These are phyloP conservation scores for Monoplex corrugatus DNA, from an alignment of 2,888 invertebrate species.

Conservation along the genomic window DNA sequence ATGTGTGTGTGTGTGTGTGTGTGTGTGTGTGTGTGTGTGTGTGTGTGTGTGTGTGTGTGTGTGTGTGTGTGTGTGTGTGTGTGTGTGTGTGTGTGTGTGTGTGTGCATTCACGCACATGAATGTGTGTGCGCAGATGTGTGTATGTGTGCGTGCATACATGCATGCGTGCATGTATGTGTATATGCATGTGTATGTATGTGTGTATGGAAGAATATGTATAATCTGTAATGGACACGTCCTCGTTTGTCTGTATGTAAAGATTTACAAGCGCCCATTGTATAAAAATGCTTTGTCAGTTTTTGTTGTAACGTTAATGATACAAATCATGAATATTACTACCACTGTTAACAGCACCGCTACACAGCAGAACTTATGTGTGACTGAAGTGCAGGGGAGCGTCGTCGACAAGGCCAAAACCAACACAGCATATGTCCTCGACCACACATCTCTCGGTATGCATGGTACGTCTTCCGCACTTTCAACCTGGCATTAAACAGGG, in stretches of 20 bases:
- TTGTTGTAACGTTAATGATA: too few relatives aligned
- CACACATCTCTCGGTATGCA: constrained; percentile 53
- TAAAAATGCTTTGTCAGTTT: too few relatives aligned
- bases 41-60: constrained; percentile 24
- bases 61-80: neutral
- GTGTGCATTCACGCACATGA: neutral
- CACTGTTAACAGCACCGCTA: too few relatives aligned
- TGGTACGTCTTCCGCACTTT: constrained; percentile 44
- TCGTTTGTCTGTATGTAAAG: too few relatives aligned
- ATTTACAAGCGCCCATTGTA: too few relatives aligned
- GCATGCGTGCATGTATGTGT: neutral
- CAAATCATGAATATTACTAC: too few relatives aligned
- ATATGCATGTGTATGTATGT: neutral
- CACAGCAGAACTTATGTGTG: neutral
- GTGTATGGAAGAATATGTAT: neutral
- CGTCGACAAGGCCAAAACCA: constrained; percentile 54
- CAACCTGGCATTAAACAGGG: constrained; percentile 41
- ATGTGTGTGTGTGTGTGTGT: constrained; percentile 18
- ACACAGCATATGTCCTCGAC: constrained; percentile 45
- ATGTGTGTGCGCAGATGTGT: neutral
- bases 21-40: constrained; percentile 14
- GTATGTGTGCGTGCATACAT: neutral
- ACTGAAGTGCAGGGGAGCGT: constrained; percentile 39
- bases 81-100: too few relatives aligned
- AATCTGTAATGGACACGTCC: too few relatives aligned